phyloP scores from a whole-genome alignment of 2,888 invertebrate species.

The Magallana nippona region DNA sequence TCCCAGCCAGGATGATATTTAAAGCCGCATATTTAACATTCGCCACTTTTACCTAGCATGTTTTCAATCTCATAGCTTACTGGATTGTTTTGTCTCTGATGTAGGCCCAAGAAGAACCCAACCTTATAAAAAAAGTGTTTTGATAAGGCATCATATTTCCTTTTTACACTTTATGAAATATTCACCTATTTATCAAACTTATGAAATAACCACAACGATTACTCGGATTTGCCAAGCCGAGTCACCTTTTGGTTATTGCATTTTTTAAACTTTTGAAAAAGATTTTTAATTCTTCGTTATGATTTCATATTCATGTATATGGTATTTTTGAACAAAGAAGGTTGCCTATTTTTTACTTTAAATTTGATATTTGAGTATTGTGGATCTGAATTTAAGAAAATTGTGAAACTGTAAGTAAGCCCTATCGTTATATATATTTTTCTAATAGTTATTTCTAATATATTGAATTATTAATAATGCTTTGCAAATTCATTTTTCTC shows the following conservation, averaged over 20 bases:
- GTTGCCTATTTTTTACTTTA: too few species aligned
- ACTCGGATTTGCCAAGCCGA: neutral
- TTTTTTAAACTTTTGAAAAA: neutral
- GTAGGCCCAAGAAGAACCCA: neutral
- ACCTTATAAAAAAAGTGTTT: neutral
- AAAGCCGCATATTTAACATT: too few species aligned
- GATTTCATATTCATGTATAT: neutral
- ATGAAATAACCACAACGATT: neutral
- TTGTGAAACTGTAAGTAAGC: too few species aligned
- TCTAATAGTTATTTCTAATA: too few species aligned
- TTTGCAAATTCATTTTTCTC: too few species aligned
- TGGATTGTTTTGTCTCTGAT: constrained; percentile 5
- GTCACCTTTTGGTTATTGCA: neutral
- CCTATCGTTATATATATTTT: too few species aligned
- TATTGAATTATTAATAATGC: too few species aligned
- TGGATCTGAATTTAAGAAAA: too few species aligned
- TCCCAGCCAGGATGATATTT: too few species aligned
- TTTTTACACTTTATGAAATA: neutral
- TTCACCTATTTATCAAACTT: constrained; percentile 4
- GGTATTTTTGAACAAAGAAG: neutral
- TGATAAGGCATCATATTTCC: neutral
- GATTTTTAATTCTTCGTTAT: neutral
- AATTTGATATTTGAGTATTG: too few species aligned
- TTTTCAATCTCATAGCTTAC: neutral
- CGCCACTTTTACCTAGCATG: neutral